Percentiles rank a stretch among this genome's conserved stretches.
phyloP scores from a whole-genome alignment of 1,140 invertebrate species.

The Leptinotarsa texana region DNA sequence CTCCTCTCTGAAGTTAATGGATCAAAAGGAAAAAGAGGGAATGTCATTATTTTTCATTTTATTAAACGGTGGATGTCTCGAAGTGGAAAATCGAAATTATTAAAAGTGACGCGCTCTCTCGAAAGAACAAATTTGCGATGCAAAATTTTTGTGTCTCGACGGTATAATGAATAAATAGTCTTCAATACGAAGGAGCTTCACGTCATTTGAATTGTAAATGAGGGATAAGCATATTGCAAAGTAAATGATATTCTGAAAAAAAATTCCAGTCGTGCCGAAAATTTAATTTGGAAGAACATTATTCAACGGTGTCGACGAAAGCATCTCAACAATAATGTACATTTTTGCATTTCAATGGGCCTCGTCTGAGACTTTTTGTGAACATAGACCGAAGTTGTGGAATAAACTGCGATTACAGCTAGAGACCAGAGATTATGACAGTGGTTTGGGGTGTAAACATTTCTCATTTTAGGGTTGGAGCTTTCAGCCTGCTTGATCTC shows the following conservation, averaged over 20 bases:
- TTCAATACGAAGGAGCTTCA: background rate
- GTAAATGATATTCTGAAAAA: conserved; percentile 13
- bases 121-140: background rate
- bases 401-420: background rate
- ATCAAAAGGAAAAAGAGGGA: background rate
- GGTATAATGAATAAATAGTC: background rate
- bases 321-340: conserved; percentile 5
- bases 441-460: too few relatives aligned
- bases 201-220: conserved; percentile 13
- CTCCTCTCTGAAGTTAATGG: too few relatives aligned
- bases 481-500: too few relatives aligned
- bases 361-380: background rate
- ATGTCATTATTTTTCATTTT: background rate
- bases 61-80: background rate
- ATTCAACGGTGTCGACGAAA: background rate
- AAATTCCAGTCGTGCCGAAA: background rate
- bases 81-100: background rate
- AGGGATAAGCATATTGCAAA: conserved; percentile 4
- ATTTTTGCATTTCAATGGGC: conserved; percentile 10
- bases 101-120: background rate
- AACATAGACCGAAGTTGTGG: background rate
- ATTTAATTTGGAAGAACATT: conserved; percentile 7
- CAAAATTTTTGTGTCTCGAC: background rate
- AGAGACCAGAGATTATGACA: too few relatives aligned
- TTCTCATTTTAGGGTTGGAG: too few relatives aligned